phyloP scores from a whole-genome alignment of 2,888 invertebrate genomes.

The Myathropa florea region DNA sequence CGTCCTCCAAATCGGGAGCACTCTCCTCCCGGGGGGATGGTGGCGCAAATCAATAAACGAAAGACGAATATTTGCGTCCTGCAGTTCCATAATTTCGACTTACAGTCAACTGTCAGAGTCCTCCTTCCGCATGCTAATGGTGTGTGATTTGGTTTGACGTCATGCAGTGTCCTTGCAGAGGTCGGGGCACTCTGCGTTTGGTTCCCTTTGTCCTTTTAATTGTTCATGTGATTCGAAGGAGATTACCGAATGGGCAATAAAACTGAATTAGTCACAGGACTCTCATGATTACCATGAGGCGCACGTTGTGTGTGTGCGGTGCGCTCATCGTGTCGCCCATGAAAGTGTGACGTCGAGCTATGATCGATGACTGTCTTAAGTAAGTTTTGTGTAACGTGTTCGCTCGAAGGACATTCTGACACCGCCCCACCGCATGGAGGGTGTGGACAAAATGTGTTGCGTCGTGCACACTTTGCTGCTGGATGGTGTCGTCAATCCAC shows the following conservation, averaged over 20 bases:
- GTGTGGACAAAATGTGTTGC: too few species aligned
- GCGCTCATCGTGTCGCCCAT: background rate
- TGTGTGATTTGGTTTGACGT: background rate
- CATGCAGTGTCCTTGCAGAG: background rate
- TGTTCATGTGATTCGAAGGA: background rate
- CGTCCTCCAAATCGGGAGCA: background rate
- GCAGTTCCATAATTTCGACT: conserved; percentile 1
- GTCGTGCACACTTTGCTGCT: background rate
- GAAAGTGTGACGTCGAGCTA: background rate
- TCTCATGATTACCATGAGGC: too few species aligned
- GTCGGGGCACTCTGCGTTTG: background rate
- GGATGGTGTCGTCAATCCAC: background rate
- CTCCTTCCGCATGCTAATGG: background rate
- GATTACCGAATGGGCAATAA: background rate
- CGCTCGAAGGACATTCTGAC: background rate
- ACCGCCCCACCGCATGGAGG: too few species aligned
- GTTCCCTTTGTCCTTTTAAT: background rate
- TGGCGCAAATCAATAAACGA: conserved; percentile 17
- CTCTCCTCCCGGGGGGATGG: background rate
- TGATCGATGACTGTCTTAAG: background rate
- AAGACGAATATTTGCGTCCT: conserved; percentile 1
- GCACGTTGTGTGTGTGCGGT: too few species aligned
- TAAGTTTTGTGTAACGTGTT: background rate
- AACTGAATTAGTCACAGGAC: background rate
- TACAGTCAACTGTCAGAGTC: background rate